Conservation (phyloP, 2,888 invertebrate genomes). For the Pseudanteris insignis region DNA sequence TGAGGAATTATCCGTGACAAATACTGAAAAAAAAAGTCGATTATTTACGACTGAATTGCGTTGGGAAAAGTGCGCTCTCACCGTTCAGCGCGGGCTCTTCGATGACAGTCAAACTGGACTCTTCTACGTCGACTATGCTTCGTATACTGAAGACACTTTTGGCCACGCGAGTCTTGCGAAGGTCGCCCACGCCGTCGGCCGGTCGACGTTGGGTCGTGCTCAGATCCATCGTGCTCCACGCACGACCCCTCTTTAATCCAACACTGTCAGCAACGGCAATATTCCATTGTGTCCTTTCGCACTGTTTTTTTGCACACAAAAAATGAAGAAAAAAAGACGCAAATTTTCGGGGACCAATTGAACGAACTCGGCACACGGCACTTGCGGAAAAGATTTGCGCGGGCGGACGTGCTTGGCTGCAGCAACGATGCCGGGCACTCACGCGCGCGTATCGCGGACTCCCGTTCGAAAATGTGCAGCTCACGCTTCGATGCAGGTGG, state of each 20-base stretch:
- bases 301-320: too few relatives aligned
- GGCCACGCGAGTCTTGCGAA: slow-evolving; percentile 69
- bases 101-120: slow-evolving; percentile 55
- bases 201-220: slow-evolving; percentile 66
- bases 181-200: slow-evolving; percentile 61
- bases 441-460: slow-evolving; percentile 62
- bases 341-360: too few relatives aligned
- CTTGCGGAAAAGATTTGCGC: slow-evolving; percentile 12
- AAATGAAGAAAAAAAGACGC: slow-evolving; percentile 1
- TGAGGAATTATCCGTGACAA: too few relatives aligned
- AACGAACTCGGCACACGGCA: slow-evolving; percentile 14
- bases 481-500: slow-evolving; percentile 52
- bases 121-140: slow-evolving; percentile 70
- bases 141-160: slow-evolving; percentile 72
- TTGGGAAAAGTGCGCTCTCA: too few relatives aligned
- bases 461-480: slow-evolving; percentile 59
- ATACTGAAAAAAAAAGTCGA: too few relatives aligned
- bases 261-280: slow-evolving; percentile 16
- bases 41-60: too few relatives aligned
- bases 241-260: slow-evolving; percentile 19
- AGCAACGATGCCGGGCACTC: slow-evolving; percentile 48
- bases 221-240: slow-evolving; percentile 65
- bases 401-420: slow-evolving; percentile 30
- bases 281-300: slow-evolving; percentile 8
- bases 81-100: slow-evolving; percentile 50